Percentiles rank a stretch among this genome's conserved stretches.
These are phyloP conservation scores for Subacronicta megacephala DNA, from an alignment of 2,888 invertebrate genomes.

Conservation along the genomic window DNA sequence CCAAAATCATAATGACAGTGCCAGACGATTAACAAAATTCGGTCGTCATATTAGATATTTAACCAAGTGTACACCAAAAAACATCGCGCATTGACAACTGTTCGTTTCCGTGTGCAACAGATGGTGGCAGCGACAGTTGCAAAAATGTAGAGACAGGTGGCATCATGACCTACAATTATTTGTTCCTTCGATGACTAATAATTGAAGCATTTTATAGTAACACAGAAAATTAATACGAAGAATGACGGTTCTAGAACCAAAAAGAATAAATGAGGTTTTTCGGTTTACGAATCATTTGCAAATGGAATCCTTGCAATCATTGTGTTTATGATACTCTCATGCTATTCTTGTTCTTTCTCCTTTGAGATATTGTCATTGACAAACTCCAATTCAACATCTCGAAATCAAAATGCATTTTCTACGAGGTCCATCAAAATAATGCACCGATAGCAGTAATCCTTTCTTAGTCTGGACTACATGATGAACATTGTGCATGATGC, in stretches of 20 bases:
- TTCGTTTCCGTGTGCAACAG: constrained; percentile 55
- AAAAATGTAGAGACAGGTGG: constrained; percentile 60
- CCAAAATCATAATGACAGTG: constrained; percentile 19
- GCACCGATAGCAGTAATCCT: constrained; percentile 42
- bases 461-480: constrained; percentile 19
- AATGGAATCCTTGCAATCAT: no score
- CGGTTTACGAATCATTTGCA: background rate
- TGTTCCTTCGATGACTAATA: constrained; percentile 48
- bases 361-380: background rate
- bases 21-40: constrained; percentile 23
- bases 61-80: constrained; percentile 50
- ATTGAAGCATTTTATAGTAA: constrained; percentile 36
- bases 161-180: constrained; percentile 51
- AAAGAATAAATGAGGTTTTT: background rate
- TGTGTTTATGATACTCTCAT: no score
- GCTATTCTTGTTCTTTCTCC: no score
- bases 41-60: constrained; percentile 45
- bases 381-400: constrained; percentile 5
- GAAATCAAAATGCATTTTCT: constrained; percentile 21
- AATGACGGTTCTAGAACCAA: constrained; percentile 11
- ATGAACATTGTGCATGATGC: constrained; percentile 37
- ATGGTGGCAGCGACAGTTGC: constrained; percentile 53
- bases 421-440: constrained; percentile 43
- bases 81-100: constrained; percentile 50
- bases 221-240: constrained; percentile 15